Conservation (phyloP, 2,113 vertebrate species). For the Salvelinus fontinalis region DNA sequence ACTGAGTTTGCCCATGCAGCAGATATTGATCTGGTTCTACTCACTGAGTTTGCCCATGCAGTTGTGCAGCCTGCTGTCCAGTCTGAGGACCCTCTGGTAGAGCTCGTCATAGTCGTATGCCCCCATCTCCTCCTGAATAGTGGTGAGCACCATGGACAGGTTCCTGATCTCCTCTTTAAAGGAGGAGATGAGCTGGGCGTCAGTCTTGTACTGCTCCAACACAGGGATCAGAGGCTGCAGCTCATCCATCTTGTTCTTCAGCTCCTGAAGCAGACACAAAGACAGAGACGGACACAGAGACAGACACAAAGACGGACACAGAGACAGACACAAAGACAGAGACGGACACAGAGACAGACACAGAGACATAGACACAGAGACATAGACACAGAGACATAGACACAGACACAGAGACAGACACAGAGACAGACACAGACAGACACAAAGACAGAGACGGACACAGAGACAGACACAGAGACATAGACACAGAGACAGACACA, state of each 20-base stretch:
- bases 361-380: background rate
- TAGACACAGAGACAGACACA: background rate
- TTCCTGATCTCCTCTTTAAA: constrained; percentile 99
- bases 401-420: too few relatives aligned
- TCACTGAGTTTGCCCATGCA: constrained; percentile 99
- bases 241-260: constrained; percentile 97
- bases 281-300: too few relatives aligned
- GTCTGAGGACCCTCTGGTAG: constrained; percentile 87
- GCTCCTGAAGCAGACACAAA: constrained; percentile 72
- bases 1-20: too few relatives aligned
- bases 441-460: too few relatives aligned
- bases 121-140: constrained; percentile 95
- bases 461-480: too few relatives aligned
- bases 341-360: background rate
- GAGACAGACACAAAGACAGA: background rate
- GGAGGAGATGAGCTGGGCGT: constrained; percentile 90
- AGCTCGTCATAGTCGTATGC: constrained; percentile 96
- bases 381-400: too few relatives aligned
- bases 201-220: constrained; percentile 97
- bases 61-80: constrained; percentile 90
- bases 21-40: constrained; percentile 48
- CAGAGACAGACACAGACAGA: too few relatives aligned
- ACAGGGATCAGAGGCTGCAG: constrained; percentile 94
- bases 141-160: constrained; percentile 88
- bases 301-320: background rate